phyloP scores from a whole-genome alignment of 2,113 vertebrate genomes.

The Aldabrachelys gigantea region DNA sequence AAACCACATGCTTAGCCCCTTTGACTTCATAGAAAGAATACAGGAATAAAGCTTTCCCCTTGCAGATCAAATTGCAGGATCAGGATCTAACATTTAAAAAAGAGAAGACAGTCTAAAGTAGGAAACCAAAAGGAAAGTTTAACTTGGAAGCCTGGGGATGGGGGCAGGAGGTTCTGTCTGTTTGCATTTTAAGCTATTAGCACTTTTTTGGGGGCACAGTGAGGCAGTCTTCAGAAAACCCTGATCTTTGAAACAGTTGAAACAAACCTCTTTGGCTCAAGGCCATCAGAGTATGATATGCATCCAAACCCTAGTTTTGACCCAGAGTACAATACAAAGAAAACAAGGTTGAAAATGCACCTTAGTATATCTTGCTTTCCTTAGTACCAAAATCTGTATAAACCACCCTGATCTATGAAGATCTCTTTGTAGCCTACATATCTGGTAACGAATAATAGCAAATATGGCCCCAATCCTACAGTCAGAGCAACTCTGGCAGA shows the following conservation, averaged over 20 bases:
- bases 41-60: slow-evolving; percentile 15
- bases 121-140: neutral
- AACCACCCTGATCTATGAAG: neutral
- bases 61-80: neutral
- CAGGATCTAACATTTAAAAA: neutral
- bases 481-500: neutral
- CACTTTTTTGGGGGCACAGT: neutral
- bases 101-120: neutral
- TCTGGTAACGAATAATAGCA: neutral
- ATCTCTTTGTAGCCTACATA: neutral
- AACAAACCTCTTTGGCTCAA: neutral
- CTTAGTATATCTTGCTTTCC: slow-evolving; percentile 55
- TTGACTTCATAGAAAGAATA: slow-evolving; percentile 14
- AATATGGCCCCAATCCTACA: neutral
- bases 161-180: neutral
- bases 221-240: neutral
- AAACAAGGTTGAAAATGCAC: slow-evolving; percentile 14
- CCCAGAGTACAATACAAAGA: neutral
- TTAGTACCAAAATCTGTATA: slow-evolving; percentile 25
- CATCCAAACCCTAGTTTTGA: neutral
- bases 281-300: neutral
- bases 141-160: slow-evolving; percentile 32
- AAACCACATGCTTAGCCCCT: neutral
- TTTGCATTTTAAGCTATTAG: neutral
- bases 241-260: neutral